Base-by-base conservation (phyloP, 2,113 vertebrate species). In the Eulemur macaco region DNA sequence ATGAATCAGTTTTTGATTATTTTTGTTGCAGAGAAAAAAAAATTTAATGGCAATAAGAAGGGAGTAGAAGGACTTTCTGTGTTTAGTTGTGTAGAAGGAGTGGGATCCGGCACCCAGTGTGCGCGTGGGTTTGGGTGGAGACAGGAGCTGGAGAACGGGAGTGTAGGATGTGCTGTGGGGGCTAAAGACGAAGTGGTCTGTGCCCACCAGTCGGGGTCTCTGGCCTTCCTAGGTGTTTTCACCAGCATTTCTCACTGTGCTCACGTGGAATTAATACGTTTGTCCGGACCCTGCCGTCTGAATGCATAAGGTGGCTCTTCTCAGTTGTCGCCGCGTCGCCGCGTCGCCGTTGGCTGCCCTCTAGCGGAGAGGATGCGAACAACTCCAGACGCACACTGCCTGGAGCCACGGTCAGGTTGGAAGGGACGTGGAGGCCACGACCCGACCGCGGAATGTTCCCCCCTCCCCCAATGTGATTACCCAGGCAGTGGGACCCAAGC, bases 11-110 rank as follows among this genome's bases (percentile, higher is more conserved):
- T 87, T 94, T 80, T 64, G 6, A 81, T 91, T 66, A n/a, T 68
- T 77, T 82, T 85, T 78, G 39, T 63, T 80, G 5, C 60, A 77
- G 58, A 85, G 76, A 82, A 80, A 66, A 84, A 84, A 60, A 68
- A 37, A 54, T 29, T 27, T 34, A 58, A 73, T 10, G 18, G 10
- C 3, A 12, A 52, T 58, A 47, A 82, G 27, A 64, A 80, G 58
- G 34, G 25, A 66, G 25, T 29, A 17, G 69, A 58, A 63, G 23
- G 27, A 27, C 34, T 50, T 27, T 42, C 9, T 3, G 13, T 63
- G n/a, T 39, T 58, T 17, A 8, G 39, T 12, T 88, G 50, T 52
- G 7, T 13, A n/a, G 50, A 52, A 54, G n/a, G 73, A 21, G 13
- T 21, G 7, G 58, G 23, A 45, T 23, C 25, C 42, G 25, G 47